phyloP scores from a whole-genome alignment of 2,888 invertebrate species.

The Stenichneumon culpator region DNA sequence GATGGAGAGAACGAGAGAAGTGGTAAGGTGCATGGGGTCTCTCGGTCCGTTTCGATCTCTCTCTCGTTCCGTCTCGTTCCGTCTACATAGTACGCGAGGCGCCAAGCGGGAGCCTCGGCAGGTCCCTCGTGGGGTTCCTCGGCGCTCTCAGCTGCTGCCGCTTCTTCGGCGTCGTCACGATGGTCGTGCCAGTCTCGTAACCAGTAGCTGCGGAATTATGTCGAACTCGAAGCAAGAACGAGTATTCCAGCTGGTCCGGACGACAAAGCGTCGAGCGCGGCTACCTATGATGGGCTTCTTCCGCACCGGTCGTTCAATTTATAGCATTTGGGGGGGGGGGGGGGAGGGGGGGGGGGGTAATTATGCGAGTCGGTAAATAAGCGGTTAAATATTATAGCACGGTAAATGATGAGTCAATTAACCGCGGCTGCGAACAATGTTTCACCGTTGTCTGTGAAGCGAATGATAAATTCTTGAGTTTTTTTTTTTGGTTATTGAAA shows the following conservation, averaged over 20 bases:
- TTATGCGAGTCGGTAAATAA: neutral
- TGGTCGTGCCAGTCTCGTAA: neutral
- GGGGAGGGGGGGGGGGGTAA: too few relatives aligned
- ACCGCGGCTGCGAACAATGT: too few relatives aligned
- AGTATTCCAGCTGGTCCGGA: neutral
- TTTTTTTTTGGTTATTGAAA: too few relatives aligned
- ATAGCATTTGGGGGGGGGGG: too few relatives aligned
- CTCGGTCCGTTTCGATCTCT: constrained; percentile 40
- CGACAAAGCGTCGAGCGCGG: neutral
- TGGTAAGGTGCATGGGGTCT: constrained; percentile 66
- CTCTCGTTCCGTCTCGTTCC: constrained; percentile 12
- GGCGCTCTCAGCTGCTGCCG: constrained; percentile 22
- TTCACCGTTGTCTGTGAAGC: too few relatives aligned
- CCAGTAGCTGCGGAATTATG: constrained; percentile 8
- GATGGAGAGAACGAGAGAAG: constrained; percentile 69
- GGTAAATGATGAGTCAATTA: too few relatives aligned
- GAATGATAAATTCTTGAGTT: too few relatives aligned
- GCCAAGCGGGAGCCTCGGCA: constrained; percentile 25
- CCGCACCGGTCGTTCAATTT: neutral
- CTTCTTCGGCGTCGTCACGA: constrained; percentile 1
- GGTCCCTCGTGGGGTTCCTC: constrained; percentile 42
- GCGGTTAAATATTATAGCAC: too few relatives aligned
- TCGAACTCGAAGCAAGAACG: neutral
- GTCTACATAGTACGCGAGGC: constrained; percentile 29
- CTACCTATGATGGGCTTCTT: neutral